A percentile compares a stretch with the other conserved stretches of the same genome.
Conservation (phyloP, 2,888 invertebrate genomes). For the Pedicia rivosa region DNA sequence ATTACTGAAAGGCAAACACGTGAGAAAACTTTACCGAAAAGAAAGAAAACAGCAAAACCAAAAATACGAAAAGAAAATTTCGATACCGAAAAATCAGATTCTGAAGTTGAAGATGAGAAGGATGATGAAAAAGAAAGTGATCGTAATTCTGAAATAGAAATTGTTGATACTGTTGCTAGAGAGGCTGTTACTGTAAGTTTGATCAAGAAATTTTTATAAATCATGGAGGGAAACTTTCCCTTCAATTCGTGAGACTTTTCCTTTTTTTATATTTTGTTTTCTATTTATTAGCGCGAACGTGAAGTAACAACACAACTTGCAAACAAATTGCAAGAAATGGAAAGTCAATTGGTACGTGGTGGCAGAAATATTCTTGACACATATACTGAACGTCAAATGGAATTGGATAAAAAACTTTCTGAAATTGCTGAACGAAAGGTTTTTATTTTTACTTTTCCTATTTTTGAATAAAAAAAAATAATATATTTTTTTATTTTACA, state of each 20-base stretch:
- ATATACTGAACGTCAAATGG: constrained; percentile 84
- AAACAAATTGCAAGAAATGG: constrained; percentile 65
- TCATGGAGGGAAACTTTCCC: background rate
- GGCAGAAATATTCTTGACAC: constrained; percentile 91
- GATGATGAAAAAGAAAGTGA: constrained; percentile 25
- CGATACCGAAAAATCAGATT: constrained; percentile 20
- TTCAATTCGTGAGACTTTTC: background rate
- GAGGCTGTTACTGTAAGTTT: constrained; percentile 11
- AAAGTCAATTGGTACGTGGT: constrained; percentile 87
- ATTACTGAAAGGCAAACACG: constrained; percentile 31
- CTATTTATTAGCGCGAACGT: constrained; percentile 47
- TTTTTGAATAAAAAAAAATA: background rate
- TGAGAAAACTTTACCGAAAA: constrained; percentile 19
- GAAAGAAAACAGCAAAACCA: constrained; percentile 12
- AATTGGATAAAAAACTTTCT: constrained; percentile 64
- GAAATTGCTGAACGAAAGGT: constrained; percentile 80
- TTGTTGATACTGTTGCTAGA: constrained; percentile 11
- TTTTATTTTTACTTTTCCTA: too few species aligned
- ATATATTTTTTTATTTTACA: background rate
- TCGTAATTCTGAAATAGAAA: constrained; percentile 20
- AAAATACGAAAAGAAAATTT: constrained; percentile 13
- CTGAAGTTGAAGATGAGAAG: constrained; percentile 17
- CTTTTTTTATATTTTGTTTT: constrained; percentile 14
- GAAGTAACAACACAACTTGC: constrained; percentile 60
- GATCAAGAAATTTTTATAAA: constrained; percentile 13